phyloP scores from a whole-genome alignment of 2,797 vertebrate species.

The Macropodus opercularis region DNA sequence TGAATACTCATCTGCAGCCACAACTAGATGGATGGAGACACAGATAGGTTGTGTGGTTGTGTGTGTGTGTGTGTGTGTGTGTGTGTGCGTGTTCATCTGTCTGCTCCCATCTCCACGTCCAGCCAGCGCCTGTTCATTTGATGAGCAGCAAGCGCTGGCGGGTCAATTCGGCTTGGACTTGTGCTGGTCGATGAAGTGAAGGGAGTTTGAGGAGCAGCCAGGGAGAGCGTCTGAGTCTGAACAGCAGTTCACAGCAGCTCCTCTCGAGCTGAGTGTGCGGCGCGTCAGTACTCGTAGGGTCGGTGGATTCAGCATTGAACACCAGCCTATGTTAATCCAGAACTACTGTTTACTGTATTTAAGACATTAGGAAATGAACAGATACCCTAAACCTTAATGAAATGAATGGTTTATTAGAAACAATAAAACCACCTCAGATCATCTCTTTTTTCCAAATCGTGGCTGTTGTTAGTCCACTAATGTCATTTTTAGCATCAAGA shows the following conservation, averaged over 20 bases:
- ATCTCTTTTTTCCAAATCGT: too few relatives aligned
- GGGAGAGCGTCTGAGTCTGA: constrained; percentile 35
- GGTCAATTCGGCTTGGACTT: constrained; percentile 57
- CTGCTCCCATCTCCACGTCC: constrained; percentile 15
- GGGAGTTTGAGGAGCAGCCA: constrained; percentile 42
- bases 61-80: neutral
- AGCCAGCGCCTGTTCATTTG: constrained; percentile 35
- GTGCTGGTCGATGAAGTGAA: constrained; percentile 58
- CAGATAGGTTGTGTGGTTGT: neutral
- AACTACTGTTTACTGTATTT: neutral
- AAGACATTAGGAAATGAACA: too few relatives aligned
- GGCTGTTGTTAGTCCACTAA: neutral
- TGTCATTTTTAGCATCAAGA: neutral
- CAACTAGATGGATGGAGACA: too few relatives aligned
- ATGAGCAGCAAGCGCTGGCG: constrained; percentile 29
- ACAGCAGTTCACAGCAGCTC: constrained; percentile 18
- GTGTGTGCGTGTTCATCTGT: neutral
- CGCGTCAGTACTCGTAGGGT: constrained; percentile 4
- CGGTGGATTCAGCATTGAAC: neutral
- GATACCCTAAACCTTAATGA: too few relatives aligned
- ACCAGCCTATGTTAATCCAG: neutral
- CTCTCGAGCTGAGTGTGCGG: neutral
- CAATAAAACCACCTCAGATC: too few relatives aligned
- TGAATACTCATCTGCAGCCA: too few relatives aligned
- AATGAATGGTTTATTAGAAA: too few relatives aligned